Base-by-base conservation (phyloP, 2,797 vertebrate species). In the Amniataba percoides region DNA sequence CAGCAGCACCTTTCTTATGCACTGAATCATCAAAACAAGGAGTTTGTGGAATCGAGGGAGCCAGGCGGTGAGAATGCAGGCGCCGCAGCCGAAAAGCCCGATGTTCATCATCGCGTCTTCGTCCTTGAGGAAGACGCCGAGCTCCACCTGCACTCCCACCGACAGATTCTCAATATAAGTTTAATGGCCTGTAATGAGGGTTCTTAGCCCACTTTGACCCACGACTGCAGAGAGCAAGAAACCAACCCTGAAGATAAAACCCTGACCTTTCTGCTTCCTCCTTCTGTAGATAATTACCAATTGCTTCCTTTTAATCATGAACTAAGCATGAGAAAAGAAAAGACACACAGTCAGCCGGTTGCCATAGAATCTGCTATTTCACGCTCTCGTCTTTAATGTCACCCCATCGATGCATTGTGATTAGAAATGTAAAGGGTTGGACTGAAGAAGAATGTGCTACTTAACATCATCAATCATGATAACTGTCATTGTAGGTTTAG, bases 211-310 rank as follows among this genome's bases (percentile, higher is more conserved):
- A 57, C 48, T 59, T 71, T 82, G 53, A 82, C 75, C 67, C 46
- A 7, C 27, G 72, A 31, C 61, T 0, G 18, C 34, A 66, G 59
- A 73, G 7, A 74, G 58, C 58, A 77, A 77, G 59, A 73, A 72
- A 80, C n/a, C 19, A 66, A 67, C 71, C 75, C 80, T 57, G 61
- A 60, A 87, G 81, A 80, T 78, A 64, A 68, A 87, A 77, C 68
- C 67, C 69, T 90, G 85, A 87, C 86, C 84, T 84, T 59, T 78
- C 3, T 65, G 59, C 75, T 84, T 49, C 36, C 40, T 49, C 62
- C 19, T 67, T 78, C 62, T 70, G 59, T 42, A 81, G 80, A 75
- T 88, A 87, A 89, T 92, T 86, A 85, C 56, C 45, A 75, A 23
- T 81, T 65, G n/a, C 66, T 71, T 80, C 51, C 21, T 80, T 67